Evolutionary conservation across 1,140 invertebrate species (phyloP).

Genomic region (Propsilocerus akamusi): DNA sequence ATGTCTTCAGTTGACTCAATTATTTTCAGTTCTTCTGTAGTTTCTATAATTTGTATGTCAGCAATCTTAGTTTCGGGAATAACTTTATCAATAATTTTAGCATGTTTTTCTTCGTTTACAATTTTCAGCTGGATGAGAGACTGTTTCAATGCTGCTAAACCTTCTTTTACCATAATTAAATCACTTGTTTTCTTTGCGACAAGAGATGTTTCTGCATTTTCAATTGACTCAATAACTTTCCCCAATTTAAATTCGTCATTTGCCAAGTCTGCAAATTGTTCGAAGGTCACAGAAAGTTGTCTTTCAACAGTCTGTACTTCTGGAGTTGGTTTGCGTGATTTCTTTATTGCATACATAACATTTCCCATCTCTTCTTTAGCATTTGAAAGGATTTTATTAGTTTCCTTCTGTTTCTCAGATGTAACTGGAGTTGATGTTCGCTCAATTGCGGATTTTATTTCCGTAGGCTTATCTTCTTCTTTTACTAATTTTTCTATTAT

Average conservation of each 20-base stretch:
- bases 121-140: constrained; percentile 6
- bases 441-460: constrained; percentile 2
- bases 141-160: background rate
- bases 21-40: background rate
- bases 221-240: background rate
- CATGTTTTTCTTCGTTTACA: constrained; percentile 4
- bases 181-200: background rate
- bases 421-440: constrained; percentile 2
- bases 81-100: background rate
- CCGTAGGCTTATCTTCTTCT: background rate
- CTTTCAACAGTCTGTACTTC: background rate
- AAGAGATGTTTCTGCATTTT: background rate
- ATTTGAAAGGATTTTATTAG: background rate
- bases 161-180: background rate
- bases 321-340: background rate
- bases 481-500: constrained; percentile 5
- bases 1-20: background rate
- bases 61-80: background rate
- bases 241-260: background rate
- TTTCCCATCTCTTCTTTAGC: background rate
- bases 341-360: background rate
- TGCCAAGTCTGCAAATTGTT: background rate
- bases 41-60: constrained; percentile 3
- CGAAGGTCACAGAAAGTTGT: background rate
- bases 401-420: background rate